Percentiles rank a stretch among this genome's conserved stretches.
phyloP scores from a whole-genome alignment of 2,113 vertebrate genomes.

The Varanus komodoensis region DNA sequence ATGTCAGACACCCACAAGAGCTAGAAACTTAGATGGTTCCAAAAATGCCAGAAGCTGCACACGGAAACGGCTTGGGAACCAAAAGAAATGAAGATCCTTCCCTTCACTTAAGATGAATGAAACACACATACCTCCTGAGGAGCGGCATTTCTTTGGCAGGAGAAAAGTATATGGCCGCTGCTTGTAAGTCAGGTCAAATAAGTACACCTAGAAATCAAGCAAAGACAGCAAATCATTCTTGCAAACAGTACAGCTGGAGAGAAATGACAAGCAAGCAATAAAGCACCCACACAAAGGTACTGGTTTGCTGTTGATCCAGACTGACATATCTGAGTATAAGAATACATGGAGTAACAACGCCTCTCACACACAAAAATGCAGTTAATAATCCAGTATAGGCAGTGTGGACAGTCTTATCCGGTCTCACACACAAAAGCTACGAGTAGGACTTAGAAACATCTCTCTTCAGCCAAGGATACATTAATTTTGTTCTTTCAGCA shows the following conservation, averaged over 20 bases:
- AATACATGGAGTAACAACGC: background rate
- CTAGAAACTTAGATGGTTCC: background rate
- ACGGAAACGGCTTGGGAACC: background rate
- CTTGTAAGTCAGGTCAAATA: constrained; percentile 97
- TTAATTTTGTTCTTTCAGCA: too few species aligned
- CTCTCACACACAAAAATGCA: background rate
- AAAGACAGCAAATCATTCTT: constrained; percentile 22
- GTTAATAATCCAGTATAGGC: background rate
- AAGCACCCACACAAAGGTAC: background rate
- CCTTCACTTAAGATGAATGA: background rate
- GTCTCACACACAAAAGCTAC: background rate
- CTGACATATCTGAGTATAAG: background rate
- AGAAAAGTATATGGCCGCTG: constrained; percentile 95
- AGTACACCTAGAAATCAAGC: constrained; percentile 86
- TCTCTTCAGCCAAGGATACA: background rate
- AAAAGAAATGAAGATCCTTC: background rate
- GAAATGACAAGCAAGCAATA: background rate
- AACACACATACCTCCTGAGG: constrained; percentile 83
- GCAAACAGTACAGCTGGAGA: background rate
- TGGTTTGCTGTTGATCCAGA: too few species aligned
- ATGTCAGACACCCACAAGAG: background rate
- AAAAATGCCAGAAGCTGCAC: background rate
- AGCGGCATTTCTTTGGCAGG: constrained; percentile 91
- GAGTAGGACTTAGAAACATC: background rate
- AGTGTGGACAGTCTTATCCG: background rate